Evolutionary conservation across 2,113 vertebrate genomes (phyloP), one percentile per base, ranked within the genome.

Genomic region (Forbesichthys agassizii): DNA sequence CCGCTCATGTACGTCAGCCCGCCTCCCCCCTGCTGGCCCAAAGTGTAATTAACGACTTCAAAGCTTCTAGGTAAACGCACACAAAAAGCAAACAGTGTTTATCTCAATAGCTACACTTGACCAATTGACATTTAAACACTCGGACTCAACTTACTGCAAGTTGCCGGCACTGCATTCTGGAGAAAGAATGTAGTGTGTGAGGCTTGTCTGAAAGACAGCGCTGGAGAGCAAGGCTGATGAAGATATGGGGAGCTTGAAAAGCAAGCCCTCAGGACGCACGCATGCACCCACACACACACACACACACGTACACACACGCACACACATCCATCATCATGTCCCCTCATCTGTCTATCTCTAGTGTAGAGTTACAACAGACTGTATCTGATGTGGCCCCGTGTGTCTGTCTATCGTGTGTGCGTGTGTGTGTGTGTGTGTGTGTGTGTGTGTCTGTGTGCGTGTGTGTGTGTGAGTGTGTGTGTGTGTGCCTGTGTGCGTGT

Each of bases 31-130:
- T 90, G 1, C 86, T 93, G 67, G 85, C 89, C 60, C 93, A 91
- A 60, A 90, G 93, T 3, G 56, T 91, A 68, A 89, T 91, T 55
- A 94, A 94, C 12, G 95, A 97, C 78, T 90, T 92, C 61, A 89
- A 90, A 16, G 87, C 90, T 36, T 88, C 84, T 89, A 96, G 96
- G 96, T 98, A 84, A 81, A 80, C 33, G 51, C 27, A 57, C 46
- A 62, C 54, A 56, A 9, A 9, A 56, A 20, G 2, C 20, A 18
- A 20, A 56, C 5, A 56, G 54, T 56, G 3, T 18, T 7, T 56
- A 18, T n/a, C 12, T 51, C 51, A 53, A 8, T 42, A 42, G 7
- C 36, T 42, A 6, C 36, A 42, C 36, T 8, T 42, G 7, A 42
- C 4, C 7, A 42, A 42, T 52, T 52, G 49, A 49, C 48, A 49